Evolutionary conservation across 2,113 vertebrate species (phyloP).

Genomic region (Alosa alosa): DNA sequence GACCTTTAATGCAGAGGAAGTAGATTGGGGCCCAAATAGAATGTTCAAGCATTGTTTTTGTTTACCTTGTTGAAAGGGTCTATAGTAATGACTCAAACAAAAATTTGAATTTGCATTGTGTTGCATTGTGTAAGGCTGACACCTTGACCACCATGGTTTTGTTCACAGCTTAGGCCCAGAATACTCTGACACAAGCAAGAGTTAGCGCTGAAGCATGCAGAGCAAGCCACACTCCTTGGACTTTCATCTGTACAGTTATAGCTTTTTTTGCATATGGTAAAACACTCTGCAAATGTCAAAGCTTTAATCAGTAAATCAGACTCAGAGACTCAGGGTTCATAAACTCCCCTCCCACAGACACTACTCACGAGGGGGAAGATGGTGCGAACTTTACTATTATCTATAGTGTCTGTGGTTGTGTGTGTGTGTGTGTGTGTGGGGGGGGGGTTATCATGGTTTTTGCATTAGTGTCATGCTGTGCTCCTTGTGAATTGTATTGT

Average conservation of each 20-base stretch:
- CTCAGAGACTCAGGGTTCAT: not conserved
- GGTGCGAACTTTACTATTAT: not conserved
- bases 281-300: not conserved
- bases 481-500: not conserved
- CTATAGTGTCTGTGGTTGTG: not conserved
- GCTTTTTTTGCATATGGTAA: not conserved
- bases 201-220: not conserved
- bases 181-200: not conserved
- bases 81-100: not conserved
- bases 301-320: not conserved
- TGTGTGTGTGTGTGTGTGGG: not conserved
- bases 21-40: no score
- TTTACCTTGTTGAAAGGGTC: no score
- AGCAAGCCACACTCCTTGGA: not conserved
- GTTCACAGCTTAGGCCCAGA: not conserved
- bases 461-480: not conserved
- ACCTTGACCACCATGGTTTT: not conserved
- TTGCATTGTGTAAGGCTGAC: not conserved
- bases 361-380: not conserved
- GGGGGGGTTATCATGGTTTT: not conserved
- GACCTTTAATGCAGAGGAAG: no score
- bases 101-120: not conserved
- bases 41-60: no score
- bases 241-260: not conserved
- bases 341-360: slow-evolving; percentile 3